phyloP scores from a whole-genome alignment of 1,140 invertebrate species.

The Mylabris phalerata region DNA sequence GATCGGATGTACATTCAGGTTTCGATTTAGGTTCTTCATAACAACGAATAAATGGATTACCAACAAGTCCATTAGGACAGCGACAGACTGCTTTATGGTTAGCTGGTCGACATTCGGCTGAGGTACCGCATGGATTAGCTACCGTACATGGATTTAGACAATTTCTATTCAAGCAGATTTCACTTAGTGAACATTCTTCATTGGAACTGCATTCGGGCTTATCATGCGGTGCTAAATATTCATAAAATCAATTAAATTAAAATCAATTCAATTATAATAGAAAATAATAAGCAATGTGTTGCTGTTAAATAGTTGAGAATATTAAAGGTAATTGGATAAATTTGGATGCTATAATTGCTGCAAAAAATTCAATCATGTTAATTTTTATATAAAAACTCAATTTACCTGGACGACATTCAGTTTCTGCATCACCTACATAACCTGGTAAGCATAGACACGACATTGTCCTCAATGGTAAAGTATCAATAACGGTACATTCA shows the following conservation, averaged over 20 bases:
- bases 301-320: slow-evolving; percentile 23
- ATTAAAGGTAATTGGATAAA: slow-evolving; percentile 5
- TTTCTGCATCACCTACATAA: slow-evolving; percentile 75
- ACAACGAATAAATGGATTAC: slow-evolving; percentile 76
- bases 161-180: slow-evolving; percentile 63
- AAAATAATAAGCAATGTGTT: slow-evolving; percentile 16
- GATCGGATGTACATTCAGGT: slow-evolving; percentile 62
- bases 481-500: slow-evolving; percentile 74
- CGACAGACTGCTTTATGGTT: slow-evolving; percentile 70
- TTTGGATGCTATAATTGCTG: background rate
- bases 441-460: slow-evolving; percentile 76
- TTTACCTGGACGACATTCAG: slow-evolving; percentile 70
- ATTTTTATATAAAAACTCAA: background rate
- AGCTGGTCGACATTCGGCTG: slow-evolving; percentile 68
- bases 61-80: slow-evolving; percentile 66
- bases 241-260: slow-evolving; percentile 20
- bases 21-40: slow-evolving; percentile 44
- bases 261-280: slow-evolving; percentile 4
- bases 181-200: slow-evolving; percentile 62
- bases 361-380: background rate
- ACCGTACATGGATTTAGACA: slow-evolving; percentile 73
- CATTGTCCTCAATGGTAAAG: slow-evolving; percentile 78
- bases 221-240: slow-evolving; percentile 21
- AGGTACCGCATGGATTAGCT: slow-evolving; percentile 67
- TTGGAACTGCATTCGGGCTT: slow-evolving; percentile 61